A percentile compares a stretch with the other conserved stretches of the same genome.
Evolutionary conservation across 2,113 vertebrate genomes (phyloP).

Genomic region (Lepidothrix coronata): DNA sequence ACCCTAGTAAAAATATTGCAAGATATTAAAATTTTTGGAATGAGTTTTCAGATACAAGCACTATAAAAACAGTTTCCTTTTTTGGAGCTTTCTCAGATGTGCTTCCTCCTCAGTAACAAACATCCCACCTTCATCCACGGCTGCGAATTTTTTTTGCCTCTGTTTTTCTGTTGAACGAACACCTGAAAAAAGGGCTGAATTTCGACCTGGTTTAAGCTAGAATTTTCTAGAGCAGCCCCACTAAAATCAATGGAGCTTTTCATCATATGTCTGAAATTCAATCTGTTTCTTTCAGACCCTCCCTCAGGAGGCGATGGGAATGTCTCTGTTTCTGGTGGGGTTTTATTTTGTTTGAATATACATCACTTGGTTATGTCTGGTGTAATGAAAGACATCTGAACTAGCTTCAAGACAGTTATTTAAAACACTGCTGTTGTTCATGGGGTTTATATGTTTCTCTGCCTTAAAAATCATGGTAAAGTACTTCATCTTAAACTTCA

Average conservation of each 20-base stretch:
- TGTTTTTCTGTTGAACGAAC: not conserved
- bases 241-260: not conserved
- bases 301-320: not conserved
- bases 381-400: not conserved
- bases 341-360: not conserved
- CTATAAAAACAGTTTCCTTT: not conserved
- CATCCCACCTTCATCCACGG: not conserved
- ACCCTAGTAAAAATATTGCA: not conserved
- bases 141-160: not conserved
- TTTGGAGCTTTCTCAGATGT: not conserved
- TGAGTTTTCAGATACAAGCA: not conserved
- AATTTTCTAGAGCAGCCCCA: not conserved
- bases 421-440: not conserved
- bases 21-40: not conserved
- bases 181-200: not conserved
- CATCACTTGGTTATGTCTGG: not conserved
- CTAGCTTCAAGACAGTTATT: not conserved
- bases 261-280: not conserved
- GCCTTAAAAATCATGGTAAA: not conserved
- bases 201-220: not conserved
- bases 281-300: not conserved
- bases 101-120: not conserved
- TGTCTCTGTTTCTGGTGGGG: not conserved
- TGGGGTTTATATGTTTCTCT: not conserved
- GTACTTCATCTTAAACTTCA: not conserved